Evolutionary conservation across 2,113 vertebrate species (phyloP).

Genomic region (Amia ocellicauda): DNA sequence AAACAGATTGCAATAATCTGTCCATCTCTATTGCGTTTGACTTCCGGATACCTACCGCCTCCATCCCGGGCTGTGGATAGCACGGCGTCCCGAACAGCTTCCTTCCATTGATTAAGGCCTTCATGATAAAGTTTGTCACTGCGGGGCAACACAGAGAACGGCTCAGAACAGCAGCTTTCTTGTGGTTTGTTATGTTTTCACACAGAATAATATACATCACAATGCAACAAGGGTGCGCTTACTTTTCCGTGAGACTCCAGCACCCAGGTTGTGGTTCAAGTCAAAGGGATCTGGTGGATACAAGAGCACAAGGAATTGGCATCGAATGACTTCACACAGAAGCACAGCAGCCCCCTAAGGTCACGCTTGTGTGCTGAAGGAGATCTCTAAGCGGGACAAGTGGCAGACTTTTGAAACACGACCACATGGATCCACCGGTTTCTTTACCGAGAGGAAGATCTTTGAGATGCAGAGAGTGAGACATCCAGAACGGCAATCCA

Average conservation of each 20-base stretch:
- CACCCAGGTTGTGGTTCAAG: slow-evolving; percentile 97
- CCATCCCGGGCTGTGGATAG: slow-evolving; percentile 81
- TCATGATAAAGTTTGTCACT: slow-evolving; percentile 99
- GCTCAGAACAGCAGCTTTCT: too few relatives aligned
- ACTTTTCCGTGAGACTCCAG: slow-evolving; percentile 98
- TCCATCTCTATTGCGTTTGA: too few relatives aligned
- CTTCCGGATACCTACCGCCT: slow-evolving; percentile 72
- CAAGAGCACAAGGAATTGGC: slow-evolving; percentile 17
- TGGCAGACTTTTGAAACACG: too few relatives aligned
- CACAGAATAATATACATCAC: slow-evolving; percentile 13
- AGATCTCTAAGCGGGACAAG: not conserved
- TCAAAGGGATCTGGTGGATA: slow-evolving; percentile 93
- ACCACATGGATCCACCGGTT: not conserved
- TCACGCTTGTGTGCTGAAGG: not conserved
- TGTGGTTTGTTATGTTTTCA: too few relatives aligned
- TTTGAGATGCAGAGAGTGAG: too few relatives aligned
- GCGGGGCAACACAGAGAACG: slow-evolving; percentile 41
- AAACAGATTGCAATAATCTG: too few relatives aligned
- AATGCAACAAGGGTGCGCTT: slow-evolving; percentile 44
- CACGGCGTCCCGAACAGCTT: slow-evolving; percentile 93
- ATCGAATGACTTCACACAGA: too few relatives aligned
- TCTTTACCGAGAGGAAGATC: not conserved
- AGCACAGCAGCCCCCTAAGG: not conserved
- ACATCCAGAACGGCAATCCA: too few relatives aligned
- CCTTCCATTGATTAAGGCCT: slow-evolving; percentile 97